Base-by-base conservation (phyloP, 2,113 vertebrate genomes). In the Ptyas mucosa region DNA sequence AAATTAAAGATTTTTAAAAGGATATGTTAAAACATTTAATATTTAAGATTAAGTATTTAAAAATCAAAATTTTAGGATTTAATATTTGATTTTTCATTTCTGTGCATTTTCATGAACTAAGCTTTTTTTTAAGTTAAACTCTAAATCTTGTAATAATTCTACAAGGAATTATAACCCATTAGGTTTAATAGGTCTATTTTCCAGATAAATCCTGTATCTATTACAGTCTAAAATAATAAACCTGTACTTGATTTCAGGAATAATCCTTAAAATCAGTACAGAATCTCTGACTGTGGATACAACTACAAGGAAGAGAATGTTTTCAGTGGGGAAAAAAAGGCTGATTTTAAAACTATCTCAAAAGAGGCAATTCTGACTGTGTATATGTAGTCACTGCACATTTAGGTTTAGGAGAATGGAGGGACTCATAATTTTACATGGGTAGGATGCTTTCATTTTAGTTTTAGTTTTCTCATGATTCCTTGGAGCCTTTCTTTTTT, bases 1-100 rank as follows among this genome's bases (percentile, higher is more conserved):
- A 92, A 93, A 88, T 88, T 34, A 89, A 49, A 51, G 81, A 29
- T 49, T 54, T 93, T 93, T 89, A 58, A 95, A 53, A 96, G 81
- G 43, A 94, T 85, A 43, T 57, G 26, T 64, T 87, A 46, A 87
- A 91, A 61, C 26, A 15, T 92, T 23, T 49, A 23, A 49, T 51
- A 58, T 94, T 93, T 23, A 69, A 69, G 29, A 69, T 69, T 69
- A 69, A 69, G 5, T 69, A 69, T 69, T 64, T 64, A 6, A 69
- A 69, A 69, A 14, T n/a, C n/a, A n/a, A 64, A 4, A 29, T 64
- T n/a, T 1, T n/a, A 64, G 11, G 11, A 64, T 92, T 29, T 46
- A 14, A n/a, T 58, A 86, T 93, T 93, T 23, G 34, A 39, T 52
- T 86, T 20, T 26, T 57, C 29, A 24, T 10, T 29, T 43, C 87